A percentile compares a stretch with the other conserved stretches of the same genome.
phyloP scores from a whole-genome alignment of 2,888 invertebrate species.

The Caenorhabditis auriculariae region DNA sequence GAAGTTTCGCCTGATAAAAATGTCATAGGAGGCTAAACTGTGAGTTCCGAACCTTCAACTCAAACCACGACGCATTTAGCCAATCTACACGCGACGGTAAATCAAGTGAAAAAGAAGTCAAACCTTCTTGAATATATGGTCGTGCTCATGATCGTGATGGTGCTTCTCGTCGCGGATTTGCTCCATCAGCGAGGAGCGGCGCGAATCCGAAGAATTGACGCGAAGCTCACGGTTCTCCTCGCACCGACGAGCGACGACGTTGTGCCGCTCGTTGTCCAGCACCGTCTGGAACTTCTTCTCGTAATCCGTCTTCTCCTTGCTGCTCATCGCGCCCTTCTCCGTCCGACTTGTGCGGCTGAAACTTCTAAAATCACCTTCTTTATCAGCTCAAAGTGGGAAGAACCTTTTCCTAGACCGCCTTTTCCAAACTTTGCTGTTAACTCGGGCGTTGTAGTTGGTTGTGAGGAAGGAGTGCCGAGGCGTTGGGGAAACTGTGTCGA shows the following conservation, averaged over 20 bases:
- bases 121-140: conserved; percentile 50
- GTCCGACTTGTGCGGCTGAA: conserved; percentile 4
- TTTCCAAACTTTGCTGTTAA: conserved; percentile 58
- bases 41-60: not conserved
- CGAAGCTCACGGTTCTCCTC: conserved; percentile 6
- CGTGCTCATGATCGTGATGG: conserved; percentile 14
- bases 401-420: conserved; percentile 37
- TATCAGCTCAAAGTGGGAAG: not conserved
- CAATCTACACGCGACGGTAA: not conserved
- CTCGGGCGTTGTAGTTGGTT: conserved; percentile 59
- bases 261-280: conserved; percentile 34
- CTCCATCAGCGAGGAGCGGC: conserved; percentile 18
- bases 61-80: not conserved
- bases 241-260: not conserved
- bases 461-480: conserved; percentile 59
- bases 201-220: conserved; percentile 9
- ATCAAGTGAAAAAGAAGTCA: not conserved
- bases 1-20: not conserved
- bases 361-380: too few species aligned
- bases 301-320: conserved; percentile 38
- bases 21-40: too few species aligned
- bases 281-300: conserved; percentile 46
- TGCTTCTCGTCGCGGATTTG: conserved; percentile 18
- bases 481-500: conserved; percentile 54
- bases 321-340: conserved; percentile 12